Percentiles rank a stretch among this genome's conserved stretches.
Conservation (phyloP, 2,113 vertebrate genomes). For the Aviceda subcristata region DNA sequence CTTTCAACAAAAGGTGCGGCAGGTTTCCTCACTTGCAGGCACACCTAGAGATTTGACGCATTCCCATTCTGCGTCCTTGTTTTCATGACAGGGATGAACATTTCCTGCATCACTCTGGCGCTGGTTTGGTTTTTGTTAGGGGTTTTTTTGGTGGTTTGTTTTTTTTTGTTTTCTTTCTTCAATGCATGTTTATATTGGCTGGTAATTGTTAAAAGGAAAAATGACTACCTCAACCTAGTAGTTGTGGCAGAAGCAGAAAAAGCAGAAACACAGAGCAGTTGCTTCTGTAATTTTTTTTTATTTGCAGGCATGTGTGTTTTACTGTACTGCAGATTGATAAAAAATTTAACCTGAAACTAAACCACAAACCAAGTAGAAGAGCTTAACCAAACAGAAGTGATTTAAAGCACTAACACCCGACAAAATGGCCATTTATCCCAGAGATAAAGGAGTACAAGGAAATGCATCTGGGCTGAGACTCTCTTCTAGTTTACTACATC, state of each 20-base stretch:
- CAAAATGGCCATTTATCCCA: not conserved
- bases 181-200: not conserved
- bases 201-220: not conserved
- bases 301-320: fast-evolving
- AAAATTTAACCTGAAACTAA: not conserved
- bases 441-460: not conserved
- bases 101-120: not conserved
- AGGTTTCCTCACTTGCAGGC: not conserved
- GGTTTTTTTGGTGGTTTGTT: no score
- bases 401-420: not conserved
- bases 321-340: not conserved
- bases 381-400: not conserved
- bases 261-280: not conserved
- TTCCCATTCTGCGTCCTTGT: not conserved
- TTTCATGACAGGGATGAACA: not conserved
- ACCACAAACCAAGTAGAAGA: not conserved
- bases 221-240: not conserved
- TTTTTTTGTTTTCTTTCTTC: not conserved
- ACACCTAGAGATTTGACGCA: not conserved
- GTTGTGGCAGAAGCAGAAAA: not conserved
- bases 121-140: no score
- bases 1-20: not conserved
- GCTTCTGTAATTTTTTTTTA: not conserved
- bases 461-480: not conserved
- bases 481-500: not conserved